A percentile compares a stretch with the other conserved stretches of the same genome.
These are phyloP conservation scores for Polyploca ridens DNA, from an alignment of 2,888 invertebrate species.

Conservation along the genomic window DNA sequence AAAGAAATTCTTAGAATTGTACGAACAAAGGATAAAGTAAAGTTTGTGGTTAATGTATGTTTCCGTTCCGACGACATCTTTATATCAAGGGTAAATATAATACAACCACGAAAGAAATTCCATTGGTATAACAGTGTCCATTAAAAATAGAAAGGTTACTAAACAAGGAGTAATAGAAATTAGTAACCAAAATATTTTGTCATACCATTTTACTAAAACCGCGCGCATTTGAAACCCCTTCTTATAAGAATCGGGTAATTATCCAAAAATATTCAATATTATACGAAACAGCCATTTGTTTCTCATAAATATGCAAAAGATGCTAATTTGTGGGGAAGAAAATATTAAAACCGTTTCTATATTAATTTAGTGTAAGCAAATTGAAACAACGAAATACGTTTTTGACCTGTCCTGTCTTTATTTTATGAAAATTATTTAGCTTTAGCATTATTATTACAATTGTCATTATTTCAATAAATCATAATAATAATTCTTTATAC, in stretches of 20 bases:
- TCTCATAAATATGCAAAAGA: slow-evolving; percentile 61
- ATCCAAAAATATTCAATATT: slow-evolving; percentile 26
- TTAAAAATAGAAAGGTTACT: slow-evolving; percentile 17
- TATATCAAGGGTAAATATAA: slow-evolving; percentile 18
- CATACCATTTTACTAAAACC: no score
- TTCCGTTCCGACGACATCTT: slow-evolving; percentile 37
- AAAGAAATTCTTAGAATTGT: slow-evolving; percentile 30
- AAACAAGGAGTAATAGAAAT: not conserved
- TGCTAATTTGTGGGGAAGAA: slow-evolving; percentile 52
- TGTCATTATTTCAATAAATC: no score
- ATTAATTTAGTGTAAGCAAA: slow-evolving; percentile 30
- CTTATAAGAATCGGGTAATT: slow-evolving; percentile 18
- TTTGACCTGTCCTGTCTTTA: not conserved
- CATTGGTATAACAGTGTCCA: slow-evolving; percentile 20
- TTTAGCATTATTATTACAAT: no score
- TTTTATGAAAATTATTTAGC: no score
- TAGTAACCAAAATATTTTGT: not conserved
- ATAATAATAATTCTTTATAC: no score
- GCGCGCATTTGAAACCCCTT: not conserved
- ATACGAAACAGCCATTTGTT: slow-evolving; percentile 22
- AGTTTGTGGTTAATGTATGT: slow-evolving; percentile 40
- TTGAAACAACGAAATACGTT: slow-evolving; percentile 28
- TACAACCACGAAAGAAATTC: slow-evolving; percentile 25
- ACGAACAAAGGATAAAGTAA: slow-evolving; percentile 33
- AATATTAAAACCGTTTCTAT: slow-evolving; percentile 41